Conservation (phyloP, 2,113 vertebrate genomes). For the Lagenorhynchus albirostris region DNA sequence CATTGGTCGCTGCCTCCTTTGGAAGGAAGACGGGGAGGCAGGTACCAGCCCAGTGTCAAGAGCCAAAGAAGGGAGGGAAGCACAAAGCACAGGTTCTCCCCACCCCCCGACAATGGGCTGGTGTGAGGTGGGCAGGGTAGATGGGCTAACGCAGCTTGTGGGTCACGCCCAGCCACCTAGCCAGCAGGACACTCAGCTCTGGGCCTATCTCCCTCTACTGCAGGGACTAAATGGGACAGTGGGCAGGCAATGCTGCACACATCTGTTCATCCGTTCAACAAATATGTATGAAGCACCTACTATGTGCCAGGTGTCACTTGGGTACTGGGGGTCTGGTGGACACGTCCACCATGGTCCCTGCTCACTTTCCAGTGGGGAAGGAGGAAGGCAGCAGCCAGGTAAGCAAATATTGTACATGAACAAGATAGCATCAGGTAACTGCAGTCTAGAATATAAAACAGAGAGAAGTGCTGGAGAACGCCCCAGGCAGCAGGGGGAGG, state of each 20-base stretch:
- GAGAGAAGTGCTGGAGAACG: not conserved
- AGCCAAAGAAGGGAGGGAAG: not conserved
- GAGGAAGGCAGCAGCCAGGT: not conserved
- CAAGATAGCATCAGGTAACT: not conserved
- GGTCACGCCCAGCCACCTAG: not conserved
- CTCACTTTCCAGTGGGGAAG: not conserved
- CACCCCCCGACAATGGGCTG: rapidly evolving
- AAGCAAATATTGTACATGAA: not conserved
- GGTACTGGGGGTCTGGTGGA: not conserved
- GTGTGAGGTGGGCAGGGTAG: not conserved
- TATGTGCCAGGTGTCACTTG: not conserved
- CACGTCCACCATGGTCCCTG: not conserved
- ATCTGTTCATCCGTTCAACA: not conserved
- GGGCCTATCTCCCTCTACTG: not conserved
- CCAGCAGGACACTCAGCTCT: not conserved
- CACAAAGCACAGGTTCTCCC: not conserved
- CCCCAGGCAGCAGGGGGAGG: not conserved
- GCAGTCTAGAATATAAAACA: not conserved
- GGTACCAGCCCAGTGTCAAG: not conserved
- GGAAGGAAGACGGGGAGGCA: not conserved
- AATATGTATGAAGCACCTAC: not conserved
- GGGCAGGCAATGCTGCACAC: not conserved
- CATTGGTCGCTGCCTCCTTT: not conserved
- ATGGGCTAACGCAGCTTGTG: not conserved
- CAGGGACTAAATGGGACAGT: not conserved